Base-by-base conservation (phyloP, 2,888 invertebrate species). In the Steinernema hermaphroditum region DNA sequence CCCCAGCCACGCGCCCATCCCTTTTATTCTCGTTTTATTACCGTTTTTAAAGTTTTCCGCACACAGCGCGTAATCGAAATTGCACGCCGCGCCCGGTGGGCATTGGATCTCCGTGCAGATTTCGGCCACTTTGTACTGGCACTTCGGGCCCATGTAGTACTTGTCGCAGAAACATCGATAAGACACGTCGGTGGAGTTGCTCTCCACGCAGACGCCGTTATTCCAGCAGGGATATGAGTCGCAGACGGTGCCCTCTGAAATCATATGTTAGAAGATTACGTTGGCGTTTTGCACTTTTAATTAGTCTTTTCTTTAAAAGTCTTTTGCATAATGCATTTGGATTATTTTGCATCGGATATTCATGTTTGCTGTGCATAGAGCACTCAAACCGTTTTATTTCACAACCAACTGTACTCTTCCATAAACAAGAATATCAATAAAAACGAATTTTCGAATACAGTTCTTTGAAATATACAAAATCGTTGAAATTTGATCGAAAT, bases 191-290 rank as follows among this genome's bases (percentile, higher is more conserved):
- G 72, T 32, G 24, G 50, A 14, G 32, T 75, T 77, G 16, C 76
- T 29, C 22, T 79, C 77, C 14, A 77, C 69, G 41, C 77, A 77
- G 46, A 71, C 24, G 16, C 77, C 77, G 54, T 77, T 79, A 34
- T 77, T 77, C 75, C 78, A 78, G 69, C 77, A 77, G 12, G 77
- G 77, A 75, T 80, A 77, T 12, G 75, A 34, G 34, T 78, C 77
- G 44, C 77, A 77, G 12, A 77, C 68, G 49, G 69, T 54, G 12
- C 75, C 77, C 49, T 77, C 77, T 77, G 70, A 34, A 77, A 78
- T 19, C 19, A 37, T 34, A 71, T 22, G 16, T 22, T 49, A 29
- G 37, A n/a, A 41, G 8, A 41, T 9, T 9, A 8, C 32, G n/a
- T n/a, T n/a, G n/a, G n/a, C n/a, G n/a, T n/a, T n/a, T n/a, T n/a